phyloP scores from a whole-genome alignment of 2,888 invertebrate species.

The Phyllotreta striolata region DNA sequence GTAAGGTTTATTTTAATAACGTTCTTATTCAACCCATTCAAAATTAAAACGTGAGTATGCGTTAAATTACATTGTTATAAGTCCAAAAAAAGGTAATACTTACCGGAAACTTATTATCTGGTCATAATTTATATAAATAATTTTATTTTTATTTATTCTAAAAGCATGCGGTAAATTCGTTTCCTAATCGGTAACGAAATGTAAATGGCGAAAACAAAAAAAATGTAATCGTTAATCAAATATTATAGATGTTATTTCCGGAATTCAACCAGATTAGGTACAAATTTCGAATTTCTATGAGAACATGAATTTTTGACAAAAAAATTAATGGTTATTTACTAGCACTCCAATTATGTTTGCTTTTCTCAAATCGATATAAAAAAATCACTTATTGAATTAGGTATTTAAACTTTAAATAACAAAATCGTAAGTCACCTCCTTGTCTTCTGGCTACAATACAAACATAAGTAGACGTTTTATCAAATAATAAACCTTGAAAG shows the following conservation, averaged over 20 bases:
- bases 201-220: no score
- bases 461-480: constrained; percentile 12
- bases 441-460: constrained; percentile 10
- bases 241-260: no score
- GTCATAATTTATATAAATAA: no score
- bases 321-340: no score
- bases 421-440: neutral
- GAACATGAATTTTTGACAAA: no score
- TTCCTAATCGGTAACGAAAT: no score
- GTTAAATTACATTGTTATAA: constrained; percentile 43
- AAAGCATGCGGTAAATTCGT: no score
- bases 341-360: constrained; percentile 1
- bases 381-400: constrained; percentile 8
- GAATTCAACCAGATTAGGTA: no score
- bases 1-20: constrained; percentile 38
- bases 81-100: constrained; percentile 35
- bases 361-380: constrained; percentile 5
- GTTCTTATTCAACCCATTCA: constrained; percentile 38
- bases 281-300: no score
- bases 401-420: constrained; percentile 19
- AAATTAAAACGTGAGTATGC: constrained; percentile 43
- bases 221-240: no score
- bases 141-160: no score
- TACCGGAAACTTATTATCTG: constrained; percentile 46
- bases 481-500: constrained; percentile 16